Conservation (phyloP, 2,113 vertebrate genomes). For the Atractosteus spatula region DNA sequence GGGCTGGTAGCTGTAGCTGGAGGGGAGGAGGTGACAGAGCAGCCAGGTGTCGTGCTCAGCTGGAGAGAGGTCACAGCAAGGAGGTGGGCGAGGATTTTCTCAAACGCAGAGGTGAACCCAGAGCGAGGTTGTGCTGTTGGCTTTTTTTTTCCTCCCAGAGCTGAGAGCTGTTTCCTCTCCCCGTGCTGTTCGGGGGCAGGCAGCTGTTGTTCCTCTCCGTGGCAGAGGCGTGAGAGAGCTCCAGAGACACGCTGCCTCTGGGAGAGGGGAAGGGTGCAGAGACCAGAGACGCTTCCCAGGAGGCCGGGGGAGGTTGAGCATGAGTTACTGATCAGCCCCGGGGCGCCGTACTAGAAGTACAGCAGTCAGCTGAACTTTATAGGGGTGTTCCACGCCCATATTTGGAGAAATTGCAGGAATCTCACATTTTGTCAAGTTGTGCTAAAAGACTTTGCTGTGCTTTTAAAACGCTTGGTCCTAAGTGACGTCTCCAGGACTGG, state of each 20-base stretch:
- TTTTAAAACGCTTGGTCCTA: too few relatives aligned
- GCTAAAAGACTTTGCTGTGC: too few relatives aligned
- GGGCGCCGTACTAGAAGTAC: constrained; percentile 38
- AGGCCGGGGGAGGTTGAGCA: neutral
- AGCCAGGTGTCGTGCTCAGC: too few relatives aligned
- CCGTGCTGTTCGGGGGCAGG: constrained; percentile 38
- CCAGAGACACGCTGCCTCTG: constrained; percentile 27
- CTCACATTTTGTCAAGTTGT: too few relatives aligned
- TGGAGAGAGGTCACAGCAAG: neutral
- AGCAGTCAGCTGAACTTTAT: constrained; percentile 57
- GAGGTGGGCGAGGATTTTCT: too few relatives aligned
- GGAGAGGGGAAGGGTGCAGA: neutral
- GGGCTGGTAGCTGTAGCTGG: neutral
- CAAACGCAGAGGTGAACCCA: neutral
- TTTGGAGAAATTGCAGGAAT: constrained; percentile 56
- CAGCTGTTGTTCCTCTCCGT: constrained; percentile 37
- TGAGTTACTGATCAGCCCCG: neutral
- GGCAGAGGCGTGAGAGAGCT: constrained; percentile 21
- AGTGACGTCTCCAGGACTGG: too few relatives aligned
- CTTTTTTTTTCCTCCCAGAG: constrained; percentile 43
- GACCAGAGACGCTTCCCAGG: constrained; percentile 30
- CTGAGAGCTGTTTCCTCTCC: constrained; percentile 61
- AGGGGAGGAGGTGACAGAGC: too few relatives aligned
- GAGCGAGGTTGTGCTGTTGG: neutral
- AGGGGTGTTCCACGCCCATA: constrained; percentile 64